Evolutionary conservation across 2,888 invertebrate species (phyloP), one percentile per base, ranked within the genome.

Genomic region (Piscicola geometra): DNA sequence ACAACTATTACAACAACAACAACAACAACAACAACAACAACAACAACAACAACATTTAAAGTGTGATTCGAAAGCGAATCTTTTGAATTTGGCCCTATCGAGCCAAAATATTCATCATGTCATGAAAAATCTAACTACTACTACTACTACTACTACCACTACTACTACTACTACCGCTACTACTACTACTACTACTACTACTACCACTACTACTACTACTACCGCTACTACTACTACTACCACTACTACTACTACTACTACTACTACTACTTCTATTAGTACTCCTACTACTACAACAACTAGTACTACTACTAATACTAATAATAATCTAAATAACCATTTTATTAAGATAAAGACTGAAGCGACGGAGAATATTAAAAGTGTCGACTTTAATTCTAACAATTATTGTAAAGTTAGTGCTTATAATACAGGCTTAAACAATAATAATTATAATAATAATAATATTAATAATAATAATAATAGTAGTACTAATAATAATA

Each of bases 81-180:
- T 47, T 47, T 47, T 47, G 50, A 47, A 47, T 47, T 47, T 47
- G 50, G 50, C 60, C n/a, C 60, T 56, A 56, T 21, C 60, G 5
- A 21, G 3, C 5, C 60, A 56, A 56, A 5, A 9, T 18, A n/a
- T 56, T 15, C 12, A 15, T 18, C 9, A 15, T 15, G 60, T n/a
- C 21, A 25, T 56, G 5, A 5, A 56, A 56, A 56, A 56, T 56
- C n/a, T 5, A 3, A 18, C 60, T 15, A 25, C 60, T 18, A n/a
- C 60, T n/a, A 56, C 5, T 5, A 25, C n/a, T 25, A 56, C n/a
- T 3, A 56, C 5, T 25, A 25, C 3, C 5, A 56, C 9, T 56
- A 56, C 5, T 56, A 56, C 5, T 25, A 56, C 5, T 56, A 56
- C 5, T 56, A 56, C 5, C n/a, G n/a, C 5, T 56, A 56, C n/a